Percentiles rank a stretch among this genome's conserved stretches.
Conservation (phyloP, 2,113 vertebrate genomes). For the Girardinichthys multiradiatus region DNA sequence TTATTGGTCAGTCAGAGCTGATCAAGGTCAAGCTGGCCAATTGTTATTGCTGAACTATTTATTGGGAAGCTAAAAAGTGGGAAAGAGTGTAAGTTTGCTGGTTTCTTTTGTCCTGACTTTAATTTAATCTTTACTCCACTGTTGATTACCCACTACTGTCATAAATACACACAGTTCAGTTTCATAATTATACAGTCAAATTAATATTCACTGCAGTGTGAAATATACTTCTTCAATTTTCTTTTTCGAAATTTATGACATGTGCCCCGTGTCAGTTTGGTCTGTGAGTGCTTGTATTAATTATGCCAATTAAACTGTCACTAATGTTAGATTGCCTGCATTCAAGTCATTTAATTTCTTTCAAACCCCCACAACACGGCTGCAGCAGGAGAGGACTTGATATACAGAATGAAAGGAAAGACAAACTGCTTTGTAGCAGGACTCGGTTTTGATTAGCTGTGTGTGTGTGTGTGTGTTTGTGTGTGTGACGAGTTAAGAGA, state of each 20-base stretch:
- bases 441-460: slow-evolving; percentile 24
- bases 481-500: too few relatives aligned
- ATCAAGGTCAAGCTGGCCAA: too few relatives aligned
- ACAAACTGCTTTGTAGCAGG: slow-evolving; percentile 13
- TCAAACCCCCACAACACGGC: neutral
- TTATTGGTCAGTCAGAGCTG: too few relatives aligned
- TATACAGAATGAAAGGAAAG: slow-evolving; percentile 26
- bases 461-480: slow-evolving; percentile 7
- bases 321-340: slow-evolving; percentile 15
- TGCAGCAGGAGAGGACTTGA: slow-evolving; percentile 23
- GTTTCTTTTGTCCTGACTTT: too few relatives aligned
- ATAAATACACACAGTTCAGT: neutral
- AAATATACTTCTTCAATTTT: too few relatives aligned
- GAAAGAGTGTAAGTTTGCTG: too few relatives aligned
- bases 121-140: too few relatives aligned
- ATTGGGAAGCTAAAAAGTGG: too few relatives aligned
- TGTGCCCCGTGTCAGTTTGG: slow-evolving; percentile 3
- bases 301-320: slow-evolving; percentile 21
- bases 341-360: slow-evolving; percentile 21
- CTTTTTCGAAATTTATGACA: neutral
- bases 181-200: neutral
- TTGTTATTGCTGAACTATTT: too few relatives aligned
- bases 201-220: neutral
- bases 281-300: neutral
- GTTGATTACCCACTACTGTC: too few relatives aligned